These are phyloP conservation scores for Actinostola sp. DNA, from an alignment of 92 coral and sea anemone species.

Conservation along the genomic window DNA sequence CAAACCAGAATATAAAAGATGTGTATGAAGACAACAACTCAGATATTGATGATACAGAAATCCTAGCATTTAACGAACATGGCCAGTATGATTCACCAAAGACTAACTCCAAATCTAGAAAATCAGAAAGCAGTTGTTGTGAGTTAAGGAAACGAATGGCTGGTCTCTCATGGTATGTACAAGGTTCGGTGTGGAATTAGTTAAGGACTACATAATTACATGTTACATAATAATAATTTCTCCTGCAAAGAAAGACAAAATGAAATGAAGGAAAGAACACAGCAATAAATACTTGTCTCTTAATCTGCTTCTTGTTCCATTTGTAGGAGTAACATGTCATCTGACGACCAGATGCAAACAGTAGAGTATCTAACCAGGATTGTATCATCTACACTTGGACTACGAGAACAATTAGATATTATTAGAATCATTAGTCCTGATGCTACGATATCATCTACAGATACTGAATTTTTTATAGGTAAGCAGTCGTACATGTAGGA, in stretches of 20 bases:
- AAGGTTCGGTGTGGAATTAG: no score
- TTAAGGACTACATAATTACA: no score
- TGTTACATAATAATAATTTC: background rate
- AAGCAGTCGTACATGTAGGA: slow-evolving; percentile 10
- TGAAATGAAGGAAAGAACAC: no score
- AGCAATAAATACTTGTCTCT: no score
- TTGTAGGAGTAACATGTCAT: slow-evolving; percentile 86
- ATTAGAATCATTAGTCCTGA: slow-evolving; percentile 91
- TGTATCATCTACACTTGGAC: slow-evolving; percentile 89
- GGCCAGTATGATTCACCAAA: slow-evolving; percentile 10
- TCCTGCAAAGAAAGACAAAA: no score
- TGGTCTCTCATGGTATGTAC: slow-evolving; percentile 45
- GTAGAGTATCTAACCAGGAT: slow-evolving; percentile 89
- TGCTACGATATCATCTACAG: slow-evolving; percentile 87
- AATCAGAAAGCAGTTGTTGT: slow-evolving; percentile 40
- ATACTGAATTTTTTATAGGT: slow-evolving; percentile 99
- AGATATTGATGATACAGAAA: slow-evolving; percentile 28
- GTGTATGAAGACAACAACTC: slow-evolving; percentile 4
- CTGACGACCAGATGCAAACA: slow-evolving; percentile 80
- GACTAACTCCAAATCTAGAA: background rate
- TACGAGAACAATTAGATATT: slow-evolving; percentile 90
- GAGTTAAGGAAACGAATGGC: slow-evolving; percentile 50
- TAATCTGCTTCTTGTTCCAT: no score
- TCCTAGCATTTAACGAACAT: slow-evolving; percentile 11
- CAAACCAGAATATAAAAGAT: background rate